Evolutionary conservation across 2,888 invertebrate genomes (phyloP).

Genomic region (Drosophila ustulata): DNA sequence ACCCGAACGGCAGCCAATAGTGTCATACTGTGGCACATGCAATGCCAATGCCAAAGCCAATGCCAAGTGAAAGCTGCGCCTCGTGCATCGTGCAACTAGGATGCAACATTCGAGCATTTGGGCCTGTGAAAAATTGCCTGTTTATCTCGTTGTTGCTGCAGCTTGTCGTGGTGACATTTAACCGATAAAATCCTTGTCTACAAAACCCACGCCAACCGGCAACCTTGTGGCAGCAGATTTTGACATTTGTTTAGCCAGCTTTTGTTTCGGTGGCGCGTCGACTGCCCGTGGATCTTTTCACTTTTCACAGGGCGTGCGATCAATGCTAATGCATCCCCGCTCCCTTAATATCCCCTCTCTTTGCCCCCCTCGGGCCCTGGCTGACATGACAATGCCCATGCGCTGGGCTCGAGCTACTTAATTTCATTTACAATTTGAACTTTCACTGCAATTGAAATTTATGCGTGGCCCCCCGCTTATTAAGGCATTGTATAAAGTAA

Average conservation of each 20-base stretch:
- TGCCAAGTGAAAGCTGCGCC: conserved; percentile 62
- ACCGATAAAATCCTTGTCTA: conserved; percentile 65
- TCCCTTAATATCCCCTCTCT: background rate
- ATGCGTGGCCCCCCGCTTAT: conserved; percentile 63
- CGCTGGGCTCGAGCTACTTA: conserved; percentile 44
- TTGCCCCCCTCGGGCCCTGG: background rate
- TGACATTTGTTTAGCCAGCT: conserved; percentile 40
- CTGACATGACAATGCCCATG: conserved; percentile 36
- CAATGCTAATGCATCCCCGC: conserved; percentile 21
- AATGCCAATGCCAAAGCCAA: conserved; percentile 50
- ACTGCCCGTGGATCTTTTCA: conserved; percentile 42
- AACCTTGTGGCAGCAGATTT: conserved; percentile 41
- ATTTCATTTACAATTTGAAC: conserved; percentile 62
- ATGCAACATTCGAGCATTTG: conserved; percentile 28
- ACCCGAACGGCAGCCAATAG: conserved; percentile 61
- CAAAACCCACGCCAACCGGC: conserved; percentile 35
- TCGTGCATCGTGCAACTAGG: conserved; percentile 36
- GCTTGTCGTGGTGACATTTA: conserved; percentile 59
- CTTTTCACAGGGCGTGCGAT: conserved; percentile 35
- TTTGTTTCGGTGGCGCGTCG: conserved; percentile 30
- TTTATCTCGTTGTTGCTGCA: conserved; percentile 9
- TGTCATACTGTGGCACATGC: conserved; percentile 41
- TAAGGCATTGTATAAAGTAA: conserved; percentile 12
- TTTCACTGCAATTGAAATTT: conserved; percentile 74
- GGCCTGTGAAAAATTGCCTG: conserved; percentile 59